A percentile compares a stretch with the other conserved stretches of the same genome.
phyloP scores from a whole-genome alignment of 2,113 vertebrate species.

The Atrichornis clamosus region DNA sequence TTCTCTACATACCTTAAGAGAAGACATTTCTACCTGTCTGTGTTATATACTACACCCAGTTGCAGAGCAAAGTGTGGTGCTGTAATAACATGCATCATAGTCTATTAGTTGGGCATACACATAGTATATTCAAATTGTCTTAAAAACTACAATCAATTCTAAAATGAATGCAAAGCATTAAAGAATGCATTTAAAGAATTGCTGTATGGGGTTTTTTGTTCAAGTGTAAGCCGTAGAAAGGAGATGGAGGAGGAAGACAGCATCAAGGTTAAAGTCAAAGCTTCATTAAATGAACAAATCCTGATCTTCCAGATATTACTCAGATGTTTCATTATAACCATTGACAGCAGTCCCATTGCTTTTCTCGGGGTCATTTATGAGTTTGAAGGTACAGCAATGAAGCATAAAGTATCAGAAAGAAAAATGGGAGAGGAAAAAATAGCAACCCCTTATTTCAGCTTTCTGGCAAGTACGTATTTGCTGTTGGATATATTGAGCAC shows the following conservation, averaged over 20 bases:
- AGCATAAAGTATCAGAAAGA: constrained; percentile 55
- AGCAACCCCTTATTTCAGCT: background rate
- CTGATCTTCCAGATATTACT: constrained; percentile 1
- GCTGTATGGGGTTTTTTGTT: background rate
- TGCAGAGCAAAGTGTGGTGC: background rate
- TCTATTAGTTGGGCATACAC: background rate
- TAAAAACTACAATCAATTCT: background rate
- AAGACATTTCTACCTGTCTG: background rate
- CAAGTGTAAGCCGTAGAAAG: background rate
- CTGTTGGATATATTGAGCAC: background rate
- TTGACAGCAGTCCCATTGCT: constrained; percentile 11
- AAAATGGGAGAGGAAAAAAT: constrained; percentile 25
- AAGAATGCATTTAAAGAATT: background rate
- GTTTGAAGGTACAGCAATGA: constrained; percentile 13
- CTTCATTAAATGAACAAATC: background rate
- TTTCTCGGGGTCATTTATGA: background rate
- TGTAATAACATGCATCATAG: background rate
- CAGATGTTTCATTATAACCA: background rate
- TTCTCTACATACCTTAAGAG: background rate
- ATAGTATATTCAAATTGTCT: background rate
- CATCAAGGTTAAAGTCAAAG: constrained; percentile 3
- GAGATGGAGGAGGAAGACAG: background rate
- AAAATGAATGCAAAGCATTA: background rate
- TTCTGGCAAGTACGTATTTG: constrained; percentile 8
- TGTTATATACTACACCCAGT: background rate